phyloP scores from a whole-genome alignment of 2,797 vertebrate species.

The Sebastes nivosus region DNA sequence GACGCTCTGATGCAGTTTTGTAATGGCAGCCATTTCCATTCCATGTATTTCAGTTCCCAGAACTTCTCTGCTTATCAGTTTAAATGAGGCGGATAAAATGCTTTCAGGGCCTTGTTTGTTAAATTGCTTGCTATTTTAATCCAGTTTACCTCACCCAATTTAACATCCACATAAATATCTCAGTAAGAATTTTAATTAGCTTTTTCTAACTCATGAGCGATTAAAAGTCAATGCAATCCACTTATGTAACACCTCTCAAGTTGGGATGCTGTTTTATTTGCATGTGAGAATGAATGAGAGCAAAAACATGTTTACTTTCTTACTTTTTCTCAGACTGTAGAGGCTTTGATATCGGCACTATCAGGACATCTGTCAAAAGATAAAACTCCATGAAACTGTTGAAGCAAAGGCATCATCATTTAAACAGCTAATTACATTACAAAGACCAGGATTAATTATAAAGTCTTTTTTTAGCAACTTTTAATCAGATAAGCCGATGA shows the following conservation, averaged over 20 bases:
- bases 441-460: not conserved
- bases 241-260: not conserved
- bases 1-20: not conserved
- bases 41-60: not conserved
- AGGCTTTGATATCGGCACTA: not conserved
- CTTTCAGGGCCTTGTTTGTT: slow-evolving; percentile 15
- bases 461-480: not conserved
- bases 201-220: not conserved
- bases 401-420: not conserved
- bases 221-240: not conserved
- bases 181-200: not conserved
- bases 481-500: not conserved
- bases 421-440: not conserved
- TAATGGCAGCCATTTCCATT: not conserved
- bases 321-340: not conserved
- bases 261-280: not conserved
- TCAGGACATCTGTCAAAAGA: not conserved
- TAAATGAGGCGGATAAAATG: slow-evolving; percentile 6
- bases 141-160: slow-evolving; percentile 7
- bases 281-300: not conserved
- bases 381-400: not conserved
- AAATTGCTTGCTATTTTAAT: slow-evolving; percentile 17
- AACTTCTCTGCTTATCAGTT: not conserved
- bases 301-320: not conserved
- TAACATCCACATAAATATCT: slow-evolving; percentile 17